Evolutionary conservation across 1,140 invertebrate genomes (phyloP).

Genomic region (Phymorhynchus buccinoides): DNA sequence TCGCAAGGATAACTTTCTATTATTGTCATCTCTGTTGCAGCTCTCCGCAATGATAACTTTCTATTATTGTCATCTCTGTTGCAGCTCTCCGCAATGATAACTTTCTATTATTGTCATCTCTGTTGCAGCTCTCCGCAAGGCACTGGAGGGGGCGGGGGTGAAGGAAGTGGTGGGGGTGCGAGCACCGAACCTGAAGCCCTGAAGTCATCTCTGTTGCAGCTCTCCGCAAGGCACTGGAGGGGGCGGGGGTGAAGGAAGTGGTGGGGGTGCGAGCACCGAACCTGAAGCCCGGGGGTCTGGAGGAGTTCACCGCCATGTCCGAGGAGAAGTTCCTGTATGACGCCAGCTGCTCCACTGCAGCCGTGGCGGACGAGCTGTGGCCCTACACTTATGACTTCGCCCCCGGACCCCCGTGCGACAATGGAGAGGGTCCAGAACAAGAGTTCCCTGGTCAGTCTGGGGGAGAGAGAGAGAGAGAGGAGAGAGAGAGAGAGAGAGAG

Average conservation of each 20-base stretch:
- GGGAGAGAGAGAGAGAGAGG: no score
- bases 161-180: slow-evolving; percentile 84
- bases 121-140: no score
- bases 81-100: no score
- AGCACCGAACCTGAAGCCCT: slow-evolving; percentile 84
- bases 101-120: no score
- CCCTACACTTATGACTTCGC: slow-evolving; percentile 41
- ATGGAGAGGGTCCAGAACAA: slow-evolving; percentile 18
- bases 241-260: slow-evolving; percentile 43
- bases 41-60: no score
- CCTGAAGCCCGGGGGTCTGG: slow-evolving; percentile 93
- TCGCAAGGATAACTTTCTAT: no score
- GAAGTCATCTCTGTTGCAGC: slow-evolving; percentile 36
- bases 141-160: no score
- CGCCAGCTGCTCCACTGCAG: slow-evolving; percentile 74
- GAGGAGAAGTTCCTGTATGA: slow-evolving; percentile 94
- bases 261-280: slow-evolving; percentile 94
- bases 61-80: no score
- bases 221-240: slow-evolving; percentile 40
- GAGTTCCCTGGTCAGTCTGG: slow-evolving; percentile 37
- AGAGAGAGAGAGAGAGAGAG: no score
- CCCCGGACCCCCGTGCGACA: slow-evolving; percentile 28
- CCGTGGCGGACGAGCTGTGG: background rate
- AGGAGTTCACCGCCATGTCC: slow-evolving; percentile 83
- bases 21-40: no score